Base-by-base conservation (phyloP, 1,140 invertebrate genomes). In the Bombus waltoni region DNA sequence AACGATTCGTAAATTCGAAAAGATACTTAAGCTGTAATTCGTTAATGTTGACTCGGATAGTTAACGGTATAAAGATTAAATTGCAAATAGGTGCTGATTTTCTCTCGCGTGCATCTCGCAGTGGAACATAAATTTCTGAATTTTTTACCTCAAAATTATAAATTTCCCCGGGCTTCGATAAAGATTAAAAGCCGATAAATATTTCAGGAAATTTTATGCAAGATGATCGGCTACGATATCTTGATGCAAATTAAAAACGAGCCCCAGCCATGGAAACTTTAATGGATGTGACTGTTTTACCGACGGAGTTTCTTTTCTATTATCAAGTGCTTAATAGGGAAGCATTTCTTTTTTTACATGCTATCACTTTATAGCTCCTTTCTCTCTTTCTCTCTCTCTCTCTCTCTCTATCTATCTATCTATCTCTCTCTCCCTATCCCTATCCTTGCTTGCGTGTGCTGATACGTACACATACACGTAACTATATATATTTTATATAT, bases 241-340 rank as follows among this genome's bases (percentile, higher is more conserved):
- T 57, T 42, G 66, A 66, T 76, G 87, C 76, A 32, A 85, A 87
- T 91, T 88, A 90, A 90, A 89, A 89, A 87, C 72, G 82, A 35
- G 47, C 71, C 72, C 53, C 57, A 82, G 66, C 77, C 53, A 83
- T 79, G 62, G 53, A 47, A 44, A 65, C 81, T 76, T 83, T 59
- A 80, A 74, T 65, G 76, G 75, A 88, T 85, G 85, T 82, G 83
- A 90, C 93, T 93, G 92, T 92, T 94, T 94, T 94, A 95, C 92
- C 92, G 93, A 92, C 90, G n/a, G 85, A 89, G 82, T 87, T 81
- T 90, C 87, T 88, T 93, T 92, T 91, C 87, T 81, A 83, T 86
- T 88, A 78, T 91, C 76, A 88, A 83, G 86, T 87, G 91, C 92
- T 93, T 92, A 94, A 94, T 93, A 90, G 91, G 85, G 83, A 83